Evolutionary conservation across 2,797 vertebrate genomes (phyloP).

Genomic region (Chrosomus eos): DNA sequence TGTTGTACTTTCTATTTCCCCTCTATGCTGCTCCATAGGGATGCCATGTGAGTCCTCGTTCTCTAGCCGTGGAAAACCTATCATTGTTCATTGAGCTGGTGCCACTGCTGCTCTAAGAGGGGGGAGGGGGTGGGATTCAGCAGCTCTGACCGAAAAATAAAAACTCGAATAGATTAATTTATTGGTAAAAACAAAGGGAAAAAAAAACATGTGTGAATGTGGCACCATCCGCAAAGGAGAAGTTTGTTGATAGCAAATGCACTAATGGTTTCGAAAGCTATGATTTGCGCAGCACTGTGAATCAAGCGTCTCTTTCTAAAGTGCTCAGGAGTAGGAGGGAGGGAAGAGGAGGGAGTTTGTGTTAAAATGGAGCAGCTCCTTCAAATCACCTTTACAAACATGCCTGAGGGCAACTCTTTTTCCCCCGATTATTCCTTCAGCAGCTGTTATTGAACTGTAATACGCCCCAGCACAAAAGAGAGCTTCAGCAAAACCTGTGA

Average conservation of each 20-base stretch:
- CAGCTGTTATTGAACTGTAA: conserved; percentile 75
- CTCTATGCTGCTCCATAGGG: conserved; percentile 84
- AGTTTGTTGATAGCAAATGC: conserved; percentile 32
- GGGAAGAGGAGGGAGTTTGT: conserved; percentile 63
- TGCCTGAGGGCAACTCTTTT: conserved; percentile 71
- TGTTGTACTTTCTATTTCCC: conserved; percentile 86
- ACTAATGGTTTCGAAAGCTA: conserved; percentile 58
- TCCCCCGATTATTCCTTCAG: conserved; percentile 63
- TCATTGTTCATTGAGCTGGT: conserved; percentile 82
- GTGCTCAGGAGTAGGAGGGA: conserved; percentile 61
- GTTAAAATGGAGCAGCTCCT: conserved; percentile 76
- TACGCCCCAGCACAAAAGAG: conserved; percentile 49
- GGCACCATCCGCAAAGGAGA: conserved; percentile 63
- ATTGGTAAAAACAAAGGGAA: conserved; percentile 6
- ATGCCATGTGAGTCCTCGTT: conserved; percentile 85
- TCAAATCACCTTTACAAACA: conserved; percentile 75
- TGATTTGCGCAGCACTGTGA: conserved; percentile 73
- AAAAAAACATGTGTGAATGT: conserved; percentile 57
- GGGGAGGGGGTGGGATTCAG: conserved; percentile 57
- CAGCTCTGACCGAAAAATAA: conserved; percentile 39
- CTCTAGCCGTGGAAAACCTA: conserved; percentile 77
- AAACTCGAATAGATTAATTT: conserved; percentile 5
- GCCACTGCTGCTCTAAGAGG: conserved; percentile 79
- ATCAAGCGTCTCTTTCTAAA: conserved; percentile 75
- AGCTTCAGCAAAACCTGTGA: conserved; percentile 17